Evolutionary conservation across 1,140 invertebrate genomes (phyloP).

Genomic region (Triops longicaudatus): DNA sequence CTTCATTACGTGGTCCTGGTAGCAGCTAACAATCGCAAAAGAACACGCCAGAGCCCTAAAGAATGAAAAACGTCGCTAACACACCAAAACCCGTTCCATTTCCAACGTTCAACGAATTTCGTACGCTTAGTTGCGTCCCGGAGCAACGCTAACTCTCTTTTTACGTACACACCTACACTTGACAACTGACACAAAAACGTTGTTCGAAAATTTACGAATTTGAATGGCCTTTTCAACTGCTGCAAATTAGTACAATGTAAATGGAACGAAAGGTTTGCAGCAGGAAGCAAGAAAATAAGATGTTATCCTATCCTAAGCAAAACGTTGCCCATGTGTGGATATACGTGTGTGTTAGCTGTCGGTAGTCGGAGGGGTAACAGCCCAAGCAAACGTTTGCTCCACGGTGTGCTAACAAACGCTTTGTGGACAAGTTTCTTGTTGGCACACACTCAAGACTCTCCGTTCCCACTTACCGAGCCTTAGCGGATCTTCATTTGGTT

Average conservation of each 20-base stretch:
- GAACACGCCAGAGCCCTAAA: too few species aligned
- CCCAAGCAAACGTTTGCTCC: conserved; percentile 4
- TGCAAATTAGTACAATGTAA: neutral
- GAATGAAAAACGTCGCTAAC: too few species aligned
- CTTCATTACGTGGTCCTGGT: too few species aligned
- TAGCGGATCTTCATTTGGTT: too few species aligned
- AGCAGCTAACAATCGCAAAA: too few species aligned
- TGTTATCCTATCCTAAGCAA: neutral
- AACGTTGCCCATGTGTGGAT: neutral
- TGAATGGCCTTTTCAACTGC: neutral
- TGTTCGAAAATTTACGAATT: neutral
- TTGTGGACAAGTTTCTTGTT: neutral
- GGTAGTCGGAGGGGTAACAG: conserved; percentile 5
- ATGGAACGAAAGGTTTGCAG: neutral
- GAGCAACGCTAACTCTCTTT: too few species aligned
- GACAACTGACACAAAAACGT: neutral
- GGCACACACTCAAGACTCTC: neutral
- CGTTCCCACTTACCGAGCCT: too few species aligned
- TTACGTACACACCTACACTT: too few species aligned
- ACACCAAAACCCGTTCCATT: too few species aligned
- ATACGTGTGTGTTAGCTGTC: neutral
- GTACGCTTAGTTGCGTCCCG: too few species aligned
- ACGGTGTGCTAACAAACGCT: neutral
- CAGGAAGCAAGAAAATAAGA: neutral
- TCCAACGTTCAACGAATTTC: too few species aligned